Evolutionary conservation across 2,797 vertebrate genomes (phyloP), one percentile per base, ranked within the genome.

Genomic region (Characodon lateralis): DNA sequence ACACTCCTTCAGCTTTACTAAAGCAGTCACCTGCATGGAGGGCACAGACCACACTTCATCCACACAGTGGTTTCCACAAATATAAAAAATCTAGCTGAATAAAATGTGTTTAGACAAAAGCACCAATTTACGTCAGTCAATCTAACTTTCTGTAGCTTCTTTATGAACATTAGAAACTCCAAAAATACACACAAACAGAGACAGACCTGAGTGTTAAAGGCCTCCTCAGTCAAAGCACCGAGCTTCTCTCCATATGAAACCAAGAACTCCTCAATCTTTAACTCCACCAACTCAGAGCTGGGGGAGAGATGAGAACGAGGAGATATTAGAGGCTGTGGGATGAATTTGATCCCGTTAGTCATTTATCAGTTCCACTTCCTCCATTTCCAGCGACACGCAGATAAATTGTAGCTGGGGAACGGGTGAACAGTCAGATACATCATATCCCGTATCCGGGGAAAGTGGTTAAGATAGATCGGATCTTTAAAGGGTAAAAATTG

Each of bases 241-340:
- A 99, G 95, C 92, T 94, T 97, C 85, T 97, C 96, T 83, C 95
- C 96, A 87, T 97, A 99, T 68, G 94, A 97, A 77, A 88, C 90
- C 91, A 99, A 94, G 89, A 99, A 99, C 89, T 99, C 98, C 89
- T 99, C 98, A 85, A 98, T 98, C 93, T 99, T 99, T 77, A 94
- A 93, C 92, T 99, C 97, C 81, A 98, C 98, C 88, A 96, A 65
- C 90, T 99, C 98, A 2, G 98, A 96, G 83, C 98, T 99, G 90
- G 74, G 43, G 41, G 90, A 85, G 75, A 79, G 69, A 88, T 22
- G 79, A 82, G 79, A 83, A 78, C 31, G 56, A 61, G 43, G 56
- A 72, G 68, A 77, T 87, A 88, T 90, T 86, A 84, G 13, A 78
- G 81, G 83, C 73, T 83, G 74, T 46, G 56, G 83, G 88, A 71